Percentiles rank a stretch among this genome's conserved stretches.
phyloP scores from a whole-genome alignment of 2,113 vertebrate species.

The Urocynchramus pylzowi region DNA sequence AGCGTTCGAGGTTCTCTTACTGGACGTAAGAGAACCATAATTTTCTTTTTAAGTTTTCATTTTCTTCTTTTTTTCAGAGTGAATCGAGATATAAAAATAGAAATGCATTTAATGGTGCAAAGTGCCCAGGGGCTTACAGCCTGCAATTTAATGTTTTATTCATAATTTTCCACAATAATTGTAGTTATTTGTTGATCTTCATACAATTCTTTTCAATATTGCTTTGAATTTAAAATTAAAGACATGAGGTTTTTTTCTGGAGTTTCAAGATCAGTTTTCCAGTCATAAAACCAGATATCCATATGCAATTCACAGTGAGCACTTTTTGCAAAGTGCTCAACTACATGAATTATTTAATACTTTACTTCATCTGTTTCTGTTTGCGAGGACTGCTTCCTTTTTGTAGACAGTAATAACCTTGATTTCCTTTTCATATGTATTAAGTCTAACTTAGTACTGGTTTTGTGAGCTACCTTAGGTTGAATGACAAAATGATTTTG shows the following conservation, averaged over 20 bases:
- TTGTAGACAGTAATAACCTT: conserved; percentile 42
- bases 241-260: not conserved
- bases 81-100: conserved; percentile 29
- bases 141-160: conserved; percentile 59
- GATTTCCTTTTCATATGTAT: conserved; percentile 33
- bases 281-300: conserved; percentile 31
- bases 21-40: not conserved
- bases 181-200: conserved; percentile 61
- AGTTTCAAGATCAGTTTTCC: conserved; percentile 36
- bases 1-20: not conserved
- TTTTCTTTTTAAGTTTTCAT: conserved; percentile 19
- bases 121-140: conserved; percentile 11
- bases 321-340: conserved; percentile 38
- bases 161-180: conserved; percentile 66
- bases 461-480: not conserved
- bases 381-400: conserved; percentile 5
- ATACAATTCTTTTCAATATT: conserved; percentile 29
- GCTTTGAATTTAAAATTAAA: conserved; percentile 48
- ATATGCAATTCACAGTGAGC: conserved; percentile 7
- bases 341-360: conserved; percentile 69
- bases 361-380: conserved; percentile 45
- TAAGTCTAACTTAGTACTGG: not conserved
- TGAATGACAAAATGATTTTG: not conserved
- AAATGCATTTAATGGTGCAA: conserved; percentile 23
- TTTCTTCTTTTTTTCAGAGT: not conserved